phyloP scores from a whole-genome alignment of 2,113 vertebrate species.

The Siniperca knerii region DNA sequence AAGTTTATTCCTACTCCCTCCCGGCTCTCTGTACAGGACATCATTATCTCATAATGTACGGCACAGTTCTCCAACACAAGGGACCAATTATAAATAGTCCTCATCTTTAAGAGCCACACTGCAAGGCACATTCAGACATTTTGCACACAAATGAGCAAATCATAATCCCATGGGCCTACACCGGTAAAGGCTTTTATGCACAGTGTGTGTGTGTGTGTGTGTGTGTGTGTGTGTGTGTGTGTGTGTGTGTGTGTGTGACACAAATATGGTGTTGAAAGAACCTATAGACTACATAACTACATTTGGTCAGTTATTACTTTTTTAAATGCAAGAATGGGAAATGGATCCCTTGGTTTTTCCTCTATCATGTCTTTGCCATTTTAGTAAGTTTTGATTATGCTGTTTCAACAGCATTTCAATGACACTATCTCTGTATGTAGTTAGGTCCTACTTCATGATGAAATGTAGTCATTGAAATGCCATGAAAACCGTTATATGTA shows the following conservation, averaged over 20 bases:
- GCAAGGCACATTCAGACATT: neutral
- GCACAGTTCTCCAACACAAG: slow-evolving; percentile 21
- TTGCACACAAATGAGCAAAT: slow-evolving; percentile 9
- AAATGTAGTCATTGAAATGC: neutral
- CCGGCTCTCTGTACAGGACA: slow-evolving; percentile 6
- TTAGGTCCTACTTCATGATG: neutral
- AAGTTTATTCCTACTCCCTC: slow-evolving; percentile 1
- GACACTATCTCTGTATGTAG: neutral
- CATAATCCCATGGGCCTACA: neutral
- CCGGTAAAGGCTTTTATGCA: neutral
- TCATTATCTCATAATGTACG: slow-evolving; percentile 25
- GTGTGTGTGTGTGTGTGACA: neutral
- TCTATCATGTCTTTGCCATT: neutral
- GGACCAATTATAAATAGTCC: slow-evolving; percentile 41
- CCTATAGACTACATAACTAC: neutral
- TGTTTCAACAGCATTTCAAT: neutral
- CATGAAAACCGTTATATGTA: neutral
- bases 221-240: neutral
- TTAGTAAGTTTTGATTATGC: neutral
- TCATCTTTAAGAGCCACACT: slow-evolving; percentile 11
- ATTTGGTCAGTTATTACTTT: neutral
- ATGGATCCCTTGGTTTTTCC: neutral
- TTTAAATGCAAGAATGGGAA: neutral
- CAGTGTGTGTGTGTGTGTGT: neutral
- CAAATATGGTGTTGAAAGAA: neutral